Evolutionary conservation across 1,140 invertebrate species (phyloP).

Genomic region (Drosophila chauvacae): DNA sequence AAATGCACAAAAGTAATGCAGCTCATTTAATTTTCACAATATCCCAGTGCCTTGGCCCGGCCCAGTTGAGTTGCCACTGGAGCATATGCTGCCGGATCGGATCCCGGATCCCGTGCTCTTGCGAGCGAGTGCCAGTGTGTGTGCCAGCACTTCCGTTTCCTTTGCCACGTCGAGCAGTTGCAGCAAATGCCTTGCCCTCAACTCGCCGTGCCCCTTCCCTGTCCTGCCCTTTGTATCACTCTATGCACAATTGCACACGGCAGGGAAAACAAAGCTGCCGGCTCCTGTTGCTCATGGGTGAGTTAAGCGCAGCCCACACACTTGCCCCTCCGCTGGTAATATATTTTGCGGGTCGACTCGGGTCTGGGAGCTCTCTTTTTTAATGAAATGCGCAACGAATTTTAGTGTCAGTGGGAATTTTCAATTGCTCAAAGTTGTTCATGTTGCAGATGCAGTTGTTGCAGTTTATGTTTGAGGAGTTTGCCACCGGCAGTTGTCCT

Average conservation of each 20-base stretch:
- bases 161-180: slow-evolving; percentile 48
- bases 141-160: slow-evolving; percentile 64
- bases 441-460: slow-evolving; percentile 42
- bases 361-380: slow-evolving; percentile 42
- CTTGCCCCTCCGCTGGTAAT: slow-evolving; percentile 33
- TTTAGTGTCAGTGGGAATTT: slow-evolving; percentile 74
- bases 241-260: slow-evolving; percentile 75
- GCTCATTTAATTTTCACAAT: slow-evolving; percentile 81
- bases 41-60: slow-evolving; percentile 66
- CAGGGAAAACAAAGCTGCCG: slow-evolving; percentile 59
- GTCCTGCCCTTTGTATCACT: slow-evolving; percentile 58
- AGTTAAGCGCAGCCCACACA: slow-evolving; percentile 72
- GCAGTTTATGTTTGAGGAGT: slow-evolving; percentile 58
- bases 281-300: slow-evolving; percentile 35
- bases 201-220: not conserved
- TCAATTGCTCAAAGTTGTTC: slow-evolving; percentile 64
- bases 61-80: slow-evolving; percentile 38
- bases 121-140: slow-evolving; percentile 29
- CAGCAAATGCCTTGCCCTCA: slow-evolving; percentile 3
- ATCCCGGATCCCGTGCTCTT: slow-evolving; percentile 17
- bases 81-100: slow-evolving; percentile 53
- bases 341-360: slow-evolving; percentile 32
- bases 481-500: slow-evolving; percentile 34
- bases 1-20: slow-evolving; percentile 81
- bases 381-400: slow-evolving; percentile 77